phyloP scores from a whole-genome alignment of 2,888 invertebrate genomes.

The Fragum fragum region DNA sequence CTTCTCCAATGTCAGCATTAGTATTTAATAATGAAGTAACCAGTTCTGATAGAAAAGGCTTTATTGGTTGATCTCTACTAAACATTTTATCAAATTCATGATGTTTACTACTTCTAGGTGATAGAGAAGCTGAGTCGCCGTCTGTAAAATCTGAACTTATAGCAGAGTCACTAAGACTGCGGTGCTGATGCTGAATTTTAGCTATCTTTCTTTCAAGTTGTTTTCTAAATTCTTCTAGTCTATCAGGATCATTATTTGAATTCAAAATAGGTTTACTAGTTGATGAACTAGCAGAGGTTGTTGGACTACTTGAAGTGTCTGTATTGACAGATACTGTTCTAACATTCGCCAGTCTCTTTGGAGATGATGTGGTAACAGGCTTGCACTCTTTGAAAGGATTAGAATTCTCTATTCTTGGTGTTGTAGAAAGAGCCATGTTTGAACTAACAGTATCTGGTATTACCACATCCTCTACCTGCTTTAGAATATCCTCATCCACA shows the following conservation, averaged over 20 bases:
- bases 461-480: slow-evolving; percentile 55
- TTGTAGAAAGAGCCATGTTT: slow-evolving; percentile 14
- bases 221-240: slow-evolving; percentile 66
- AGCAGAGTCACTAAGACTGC: slow-evolving; percentile 82
- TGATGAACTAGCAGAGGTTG: not conserved
- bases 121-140: slow-evolving; percentile 76
- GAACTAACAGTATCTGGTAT: slow-evolving; percentile 55
- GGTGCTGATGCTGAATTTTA: slow-evolving; percentile 68
- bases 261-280: slow-evolving; percentile 24
- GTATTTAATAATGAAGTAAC: not conserved
- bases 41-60: slow-evolving; percentile 19
- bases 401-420: slow-evolving; percentile 37
- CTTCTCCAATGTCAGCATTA: slow-evolving; percentile 57
- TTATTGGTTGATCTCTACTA: slow-evolving; percentile 33
- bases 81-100: slow-evolving; percentile 67
- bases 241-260: slow-evolving; percentile 47
- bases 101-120: slow-evolving; percentile 72
- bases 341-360: slow-evolving; percentile 45
- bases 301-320: slow-evolving; percentile 48
- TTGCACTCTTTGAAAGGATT: not conserved
- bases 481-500: slow-evolving; percentile 17
- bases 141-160: slow-evolving; percentile 84
- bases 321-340: slow-evolving; percentile 73
- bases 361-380: slow-evolving; percentile 53
- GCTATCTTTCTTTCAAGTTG: slow-evolving; percentile 75